Evolutionary conservation across 2,113 vertebrate genomes (phyloP).

Genomic region (Dipodomys spectabilis): DNA sequence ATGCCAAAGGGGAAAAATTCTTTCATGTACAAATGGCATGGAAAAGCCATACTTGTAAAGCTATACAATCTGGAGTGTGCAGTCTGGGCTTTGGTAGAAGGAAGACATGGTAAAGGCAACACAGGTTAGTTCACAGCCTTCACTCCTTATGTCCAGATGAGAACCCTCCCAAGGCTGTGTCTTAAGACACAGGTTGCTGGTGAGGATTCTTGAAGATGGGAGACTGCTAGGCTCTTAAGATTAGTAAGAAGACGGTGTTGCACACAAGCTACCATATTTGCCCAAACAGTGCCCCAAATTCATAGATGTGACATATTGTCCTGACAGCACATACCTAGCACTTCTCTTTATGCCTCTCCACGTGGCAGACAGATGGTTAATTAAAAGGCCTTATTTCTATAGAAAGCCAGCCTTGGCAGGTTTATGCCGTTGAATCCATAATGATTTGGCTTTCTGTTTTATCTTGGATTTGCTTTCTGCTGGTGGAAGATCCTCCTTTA

Average conservation of each 20-base stretch:
- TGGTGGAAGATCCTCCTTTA: slow-evolving; percentile 41
- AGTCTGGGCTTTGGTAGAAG: background rate
- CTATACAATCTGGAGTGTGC: background rate
- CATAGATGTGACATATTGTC: background rate
- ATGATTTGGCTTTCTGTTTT: slow-evolving; percentile 21
- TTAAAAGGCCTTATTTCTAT: background rate
- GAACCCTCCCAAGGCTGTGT: background rate
- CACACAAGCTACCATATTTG: background rate
- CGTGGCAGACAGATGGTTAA: background rate
- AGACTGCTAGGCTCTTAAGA: background rate
- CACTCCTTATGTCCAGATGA: background rate
- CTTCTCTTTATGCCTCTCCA: background rate
- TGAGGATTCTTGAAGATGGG: background rate
- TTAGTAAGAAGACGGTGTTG: background rate
- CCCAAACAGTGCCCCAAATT: background rate
- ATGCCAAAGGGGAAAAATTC: background rate
- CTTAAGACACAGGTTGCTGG: background rate
- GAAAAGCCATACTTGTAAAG: background rate
- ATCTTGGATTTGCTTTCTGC: slow-evolving; percentile 41
- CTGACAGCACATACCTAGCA: background rate
- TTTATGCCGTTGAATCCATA: background rate
- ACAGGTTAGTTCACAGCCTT: background rate
- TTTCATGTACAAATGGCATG: slow-evolving; percentile 20
- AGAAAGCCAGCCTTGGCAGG: background rate
- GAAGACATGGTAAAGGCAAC: background rate